Conservation (phyloP, 2,113 vertebrate genomes). For the Chloroceryle aenea region DNA sequence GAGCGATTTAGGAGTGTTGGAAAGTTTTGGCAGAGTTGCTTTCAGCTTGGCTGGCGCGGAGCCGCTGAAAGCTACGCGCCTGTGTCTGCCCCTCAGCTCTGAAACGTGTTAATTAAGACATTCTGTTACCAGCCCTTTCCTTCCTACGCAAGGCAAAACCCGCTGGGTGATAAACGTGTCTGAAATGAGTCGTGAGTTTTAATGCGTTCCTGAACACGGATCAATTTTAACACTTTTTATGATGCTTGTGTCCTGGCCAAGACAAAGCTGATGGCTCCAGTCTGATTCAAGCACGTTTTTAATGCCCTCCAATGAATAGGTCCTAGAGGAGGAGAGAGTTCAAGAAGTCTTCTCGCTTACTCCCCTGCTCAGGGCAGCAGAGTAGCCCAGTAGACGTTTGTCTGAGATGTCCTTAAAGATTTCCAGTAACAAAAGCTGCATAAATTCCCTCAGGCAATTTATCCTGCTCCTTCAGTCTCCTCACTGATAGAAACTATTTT, state of each 20-base stretch:
- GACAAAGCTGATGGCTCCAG: not conserved
- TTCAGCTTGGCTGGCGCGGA: not conserved
- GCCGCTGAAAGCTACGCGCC: conserved; percentile 5
- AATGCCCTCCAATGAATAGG: not conserved
- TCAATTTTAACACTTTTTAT: conserved; percentile 40
- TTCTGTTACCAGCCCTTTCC: conserved; percentile 44
- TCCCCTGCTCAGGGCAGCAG: not conserved
- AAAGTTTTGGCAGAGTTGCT: conserved; percentile 7
- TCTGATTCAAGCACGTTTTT: not conserved
- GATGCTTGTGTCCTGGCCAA: not conserved
- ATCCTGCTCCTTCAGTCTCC: not conserved
- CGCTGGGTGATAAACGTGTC: not conserved
- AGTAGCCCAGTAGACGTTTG: not conserved
- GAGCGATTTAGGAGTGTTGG: not conserved
- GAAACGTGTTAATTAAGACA: conserved; percentile 56
- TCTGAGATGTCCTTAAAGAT: not conserved
- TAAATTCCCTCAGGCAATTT: not conserved
- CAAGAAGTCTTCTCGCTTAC: not conserved
- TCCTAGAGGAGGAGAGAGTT: not conserved
- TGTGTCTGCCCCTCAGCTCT: conserved; percentile 21
- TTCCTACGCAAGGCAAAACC: conserved; percentile 54
- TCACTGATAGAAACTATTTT: not conserved
- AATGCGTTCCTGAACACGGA: conserved; percentile 39
- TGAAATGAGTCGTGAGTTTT: conserved; percentile 13
- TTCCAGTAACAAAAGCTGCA: not conserved